Conservation (phyloP, 30 jellyfish, hydroid and myxozoan genomes). For the Aurelia sp. region DNA sequence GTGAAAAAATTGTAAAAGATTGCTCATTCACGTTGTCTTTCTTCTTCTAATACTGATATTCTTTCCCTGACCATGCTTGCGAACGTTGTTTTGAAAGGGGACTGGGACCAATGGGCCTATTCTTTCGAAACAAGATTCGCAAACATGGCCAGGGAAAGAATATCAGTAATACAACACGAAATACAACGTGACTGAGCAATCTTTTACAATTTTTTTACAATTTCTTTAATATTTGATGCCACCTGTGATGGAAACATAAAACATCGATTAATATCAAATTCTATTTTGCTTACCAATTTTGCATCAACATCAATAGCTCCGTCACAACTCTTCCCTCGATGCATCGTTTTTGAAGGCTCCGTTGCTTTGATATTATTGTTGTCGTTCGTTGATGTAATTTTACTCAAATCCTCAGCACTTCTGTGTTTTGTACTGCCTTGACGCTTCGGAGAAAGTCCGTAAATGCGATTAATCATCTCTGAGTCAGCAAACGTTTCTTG, state of each 20-base stretch:
- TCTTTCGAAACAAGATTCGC: no score
- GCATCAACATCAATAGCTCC: constrained; percentile 86
- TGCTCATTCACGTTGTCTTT: no score
- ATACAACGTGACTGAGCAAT: no score
- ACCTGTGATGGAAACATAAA: neutral
- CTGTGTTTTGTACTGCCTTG: constrained; percentile 37
- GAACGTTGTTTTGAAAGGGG: no score
- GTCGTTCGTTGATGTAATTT: neutral
- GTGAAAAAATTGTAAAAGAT: no score
- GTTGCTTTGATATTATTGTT: neutral
- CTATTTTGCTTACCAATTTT: constrained; percentile 70
- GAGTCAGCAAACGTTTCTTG: constrained; percentile 31
- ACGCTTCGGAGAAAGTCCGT: constrained; percentile 35
- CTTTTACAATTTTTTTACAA: neutral
- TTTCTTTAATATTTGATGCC: no score
- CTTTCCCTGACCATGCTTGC: no score
- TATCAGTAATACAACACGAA: no score
- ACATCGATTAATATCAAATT: neutral
- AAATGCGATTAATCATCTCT: constrained; percentile 30
- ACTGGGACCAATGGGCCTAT: no score
- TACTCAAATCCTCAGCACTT: constrained; percentile 61
- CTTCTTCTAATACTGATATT: no score
- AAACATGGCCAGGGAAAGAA: no score
- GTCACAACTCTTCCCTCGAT: neutral
- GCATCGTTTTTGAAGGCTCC: neutral